Evolutionary conservation across 2,797 vertebrate genomes (phyloP).

Genomic region (Tokudaia muenninki): DNA sequence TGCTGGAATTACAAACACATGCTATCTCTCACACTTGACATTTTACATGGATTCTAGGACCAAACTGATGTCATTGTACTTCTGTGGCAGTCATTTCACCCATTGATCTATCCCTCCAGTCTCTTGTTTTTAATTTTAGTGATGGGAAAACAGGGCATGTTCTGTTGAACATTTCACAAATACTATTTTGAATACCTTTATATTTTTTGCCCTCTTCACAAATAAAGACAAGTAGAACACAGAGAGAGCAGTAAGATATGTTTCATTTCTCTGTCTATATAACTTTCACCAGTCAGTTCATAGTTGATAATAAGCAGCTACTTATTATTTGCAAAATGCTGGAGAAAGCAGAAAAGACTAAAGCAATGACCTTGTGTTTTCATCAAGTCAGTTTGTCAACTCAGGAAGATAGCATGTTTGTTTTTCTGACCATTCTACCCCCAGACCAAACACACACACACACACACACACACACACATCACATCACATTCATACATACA

Average conservation of each 20-base stretch:
- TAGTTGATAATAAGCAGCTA: not conserved
- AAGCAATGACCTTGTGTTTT: not conserved
- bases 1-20: not conserved
- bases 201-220: not conserved
- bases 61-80: not conserved
- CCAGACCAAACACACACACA: not conserved
- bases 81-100: not conserved
- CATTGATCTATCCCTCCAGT: not conserved
- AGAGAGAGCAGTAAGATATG: not conserved
- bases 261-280: not conserved
- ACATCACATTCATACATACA: no score
- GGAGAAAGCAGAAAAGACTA: not conserved
- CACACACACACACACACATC: no score
- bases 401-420: not conserved
- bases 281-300: not conserved
- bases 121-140: not conserved
- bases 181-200: not conserved
- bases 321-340: not conserved
- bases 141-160: not conserved
- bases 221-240: not conserved
- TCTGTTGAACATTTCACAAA: not conserved
- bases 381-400: constrained; percentile 6
- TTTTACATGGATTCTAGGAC: not conserved
- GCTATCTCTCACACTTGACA: not conserved
- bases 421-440: not conserved